Conservation (phyloP, 2,113 vertebrate species). For the Pollachius pollachius region DNA sequence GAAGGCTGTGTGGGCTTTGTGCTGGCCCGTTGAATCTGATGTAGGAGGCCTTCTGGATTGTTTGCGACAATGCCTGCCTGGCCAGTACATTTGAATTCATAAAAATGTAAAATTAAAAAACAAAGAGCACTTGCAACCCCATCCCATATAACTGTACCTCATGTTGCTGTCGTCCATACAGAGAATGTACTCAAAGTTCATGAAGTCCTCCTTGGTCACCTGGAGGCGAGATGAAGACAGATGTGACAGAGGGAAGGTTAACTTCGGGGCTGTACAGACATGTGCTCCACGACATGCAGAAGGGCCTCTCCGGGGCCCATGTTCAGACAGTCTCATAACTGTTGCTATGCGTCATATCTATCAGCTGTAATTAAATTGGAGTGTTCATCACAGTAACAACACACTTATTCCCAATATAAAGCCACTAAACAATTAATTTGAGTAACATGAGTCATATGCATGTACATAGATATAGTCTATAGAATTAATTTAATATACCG, state of each 20-base stretch:
- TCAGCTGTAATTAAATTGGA: not conserved
- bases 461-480: no score
- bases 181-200: conserved; percentile 88
- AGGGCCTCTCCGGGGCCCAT: not conserved
- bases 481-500: not conserved
- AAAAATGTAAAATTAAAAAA: no score
- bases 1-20: no score
- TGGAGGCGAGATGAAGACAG: conserved; percentile 55
- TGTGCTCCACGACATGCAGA: conserved; percentile 6
- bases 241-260: conserved; percentile 44
- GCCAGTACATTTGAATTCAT: no score
- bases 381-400: not conserved
- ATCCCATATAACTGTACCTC: conserved; percentile 70
- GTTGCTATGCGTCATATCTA: no score
- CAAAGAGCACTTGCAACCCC: no score
- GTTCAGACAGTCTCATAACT: conserved; percentile 1
- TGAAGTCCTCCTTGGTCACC: conserved; percentile 92
- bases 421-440: no score
- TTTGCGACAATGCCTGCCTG: no score
- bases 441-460: no score
- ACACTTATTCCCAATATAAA: no score
- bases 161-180: conserved; percentile 98
- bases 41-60: no score
- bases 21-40: no score
- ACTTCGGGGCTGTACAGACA: conserved; percentile 11